Evolutionary conservation across 2,797 vertebrate species (phyloP), one percentile per base, ranked within the genome.

Genomic region (Neomorphus geoffroyi): DNA sequence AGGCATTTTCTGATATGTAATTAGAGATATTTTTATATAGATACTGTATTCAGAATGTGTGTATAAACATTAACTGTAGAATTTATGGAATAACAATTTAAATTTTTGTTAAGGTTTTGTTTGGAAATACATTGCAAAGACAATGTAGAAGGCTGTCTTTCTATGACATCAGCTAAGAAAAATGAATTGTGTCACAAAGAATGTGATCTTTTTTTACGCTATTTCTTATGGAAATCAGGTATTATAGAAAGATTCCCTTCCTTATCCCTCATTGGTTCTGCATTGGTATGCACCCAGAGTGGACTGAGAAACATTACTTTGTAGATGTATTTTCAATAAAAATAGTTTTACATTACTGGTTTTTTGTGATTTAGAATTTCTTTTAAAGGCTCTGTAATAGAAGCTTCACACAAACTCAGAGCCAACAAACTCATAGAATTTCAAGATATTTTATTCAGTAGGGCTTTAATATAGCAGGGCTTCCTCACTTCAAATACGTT

Each of bases 251-350:
- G 86, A 91, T 96, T 93, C 94, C 94, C 78, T 96, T 97, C 33
- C 64, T 95, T 48, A 93, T 84, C 66, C 92, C 60, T 93, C 86
- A 82, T 37, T 78, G 97, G 96, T 95, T 96, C 71, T 95, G 95
- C 94, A 94, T 94, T 71, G 80, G 8, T 58, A 77, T 95, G 94
- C 90, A 96, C 79, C 96, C 94, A 75, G 92, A 80, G 90, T 95
- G 97, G 96, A 95, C 93, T 96, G 96, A 96, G 90, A 96, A 96
- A 92, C 93, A 90, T 96, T 97, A 97, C 98, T 97, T 97, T 98
- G 98, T 98, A 98, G 98, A 96, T 96, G 97, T 97, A 98, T 98
- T 98, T 98, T 98, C 98, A 98, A 98, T 98, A 98, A 98, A 98
- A 97, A 96, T 98, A 98, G 98, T 98, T 98, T 98, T 98, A 97